phyloP scores from a whole-genome alignment of 2,113 vertebrate species.

The Daboia siamensis region DNA sequence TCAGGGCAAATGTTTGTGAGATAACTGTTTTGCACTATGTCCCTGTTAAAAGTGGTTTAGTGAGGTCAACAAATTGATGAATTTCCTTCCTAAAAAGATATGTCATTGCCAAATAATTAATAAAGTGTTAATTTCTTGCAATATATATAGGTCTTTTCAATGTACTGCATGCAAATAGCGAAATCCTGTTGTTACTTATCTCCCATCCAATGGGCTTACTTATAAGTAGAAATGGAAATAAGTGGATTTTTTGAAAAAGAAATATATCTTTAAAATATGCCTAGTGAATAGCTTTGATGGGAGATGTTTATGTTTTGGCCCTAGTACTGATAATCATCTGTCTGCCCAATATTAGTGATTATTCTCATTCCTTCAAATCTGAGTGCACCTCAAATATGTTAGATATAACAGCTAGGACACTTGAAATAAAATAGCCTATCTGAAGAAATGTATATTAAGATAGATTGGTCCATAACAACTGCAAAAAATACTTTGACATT shows the following conservation, averaged over 20 bases:
- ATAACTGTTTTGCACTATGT: slow-evolving; percentile 85
- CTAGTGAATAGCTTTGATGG: background rate
- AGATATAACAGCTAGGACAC: background rate
- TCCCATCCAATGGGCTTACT: background rate
- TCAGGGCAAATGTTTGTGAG: slow-evolving; percentile 89
- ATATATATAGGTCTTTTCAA: slow-evolving; percentile 41
- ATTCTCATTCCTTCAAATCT: background rate
- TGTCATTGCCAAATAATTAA: slow-evolving; percentile 39
- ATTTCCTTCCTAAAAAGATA: slow-evolving; percentile 36
- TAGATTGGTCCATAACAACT: background rate
- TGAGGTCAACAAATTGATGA: slow-evolving; percentile 76
- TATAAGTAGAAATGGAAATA: background rate
- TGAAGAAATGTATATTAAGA: background rate
- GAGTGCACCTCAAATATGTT: background rate
- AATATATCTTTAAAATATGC: slow-evolving; percentile 40
- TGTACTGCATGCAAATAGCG: background rate
- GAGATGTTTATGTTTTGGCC: slow-evolving; percentile 33
- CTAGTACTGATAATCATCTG: background rate
- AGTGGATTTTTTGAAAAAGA: background rate
- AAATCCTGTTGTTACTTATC: background rate
- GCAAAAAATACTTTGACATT: background rate
- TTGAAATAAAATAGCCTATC: background rate
- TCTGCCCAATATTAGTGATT: background rate
- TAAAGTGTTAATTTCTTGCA: slow-evolving; percentile 49
- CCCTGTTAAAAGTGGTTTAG: slow-evolving; percentile 84